Evolutionary conservation across 92 coral and sea anemone genomes (phyloP).

Genomic region (Palythoa grandiflora): DNA sequence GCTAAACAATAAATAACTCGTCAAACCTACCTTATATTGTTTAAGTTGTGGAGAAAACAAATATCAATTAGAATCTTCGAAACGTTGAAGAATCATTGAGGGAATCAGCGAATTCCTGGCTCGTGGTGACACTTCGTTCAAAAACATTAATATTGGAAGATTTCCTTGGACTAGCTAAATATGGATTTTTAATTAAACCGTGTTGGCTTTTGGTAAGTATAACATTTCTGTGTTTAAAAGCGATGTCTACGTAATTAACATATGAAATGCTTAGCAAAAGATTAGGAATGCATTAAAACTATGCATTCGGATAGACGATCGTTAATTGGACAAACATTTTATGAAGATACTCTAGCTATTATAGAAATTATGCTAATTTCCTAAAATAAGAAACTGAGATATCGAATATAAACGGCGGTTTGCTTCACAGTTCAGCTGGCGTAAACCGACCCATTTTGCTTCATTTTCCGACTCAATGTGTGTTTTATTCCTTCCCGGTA

Average conservation of each 20-base stretch:
- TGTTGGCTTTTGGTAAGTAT: background rate
- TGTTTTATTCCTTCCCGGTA: conserved; percentile 16
- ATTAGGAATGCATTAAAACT: conserved; percentile 17
- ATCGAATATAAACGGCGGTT: background rate
- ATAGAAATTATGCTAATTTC: background rate
- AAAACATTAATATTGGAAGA: too few species aligned
- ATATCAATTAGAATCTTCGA: too few species aligned
- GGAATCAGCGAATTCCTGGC: too few species aligned
- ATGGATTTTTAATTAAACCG: conserved; percentile 30
- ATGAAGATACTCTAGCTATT: background rate
- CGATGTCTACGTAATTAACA: conserved; percentile 1
- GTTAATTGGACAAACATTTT: conserved; percentile 21
- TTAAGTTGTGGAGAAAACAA: too few species aligned
- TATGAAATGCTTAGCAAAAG: background rate
- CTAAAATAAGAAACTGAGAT: background rate
- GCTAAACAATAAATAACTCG: too few species aligned
- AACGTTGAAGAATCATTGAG: too few species aligned
- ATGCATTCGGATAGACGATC: background rate
- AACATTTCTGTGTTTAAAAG: background rate
- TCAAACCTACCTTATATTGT: too few species aligned
- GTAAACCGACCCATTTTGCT: background rate
- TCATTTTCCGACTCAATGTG: background rate
- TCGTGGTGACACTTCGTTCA: too few species aligned
- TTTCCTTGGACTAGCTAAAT: background rate
- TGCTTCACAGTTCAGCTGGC: too few species aligned